Conservation (phyloP, 2,888 invertebrate genomes). For the Thymelicus acteon region DNA sequence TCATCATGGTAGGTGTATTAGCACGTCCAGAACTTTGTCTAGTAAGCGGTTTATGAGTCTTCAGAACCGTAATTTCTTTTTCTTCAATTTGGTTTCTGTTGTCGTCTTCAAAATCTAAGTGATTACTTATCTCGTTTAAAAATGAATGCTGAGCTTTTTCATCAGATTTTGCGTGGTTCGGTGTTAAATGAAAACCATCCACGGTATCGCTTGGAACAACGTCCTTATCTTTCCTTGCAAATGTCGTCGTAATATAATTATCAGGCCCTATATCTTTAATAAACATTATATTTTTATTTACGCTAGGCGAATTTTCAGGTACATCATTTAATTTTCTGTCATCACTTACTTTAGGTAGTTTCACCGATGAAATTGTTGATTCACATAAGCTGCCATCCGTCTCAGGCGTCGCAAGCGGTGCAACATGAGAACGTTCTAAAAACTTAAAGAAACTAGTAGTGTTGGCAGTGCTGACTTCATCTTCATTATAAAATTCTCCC, state of each 20-base stretch:
- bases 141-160: constrained; percentile 80
- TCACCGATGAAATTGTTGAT: constrained; percentile 80
- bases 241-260: constrained; percentile 89
- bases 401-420: constrained; percentile 86
- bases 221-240: constrained; percentile 77
- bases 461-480: constrained; percentile 68
- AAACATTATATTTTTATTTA: constrained; percentile 83
- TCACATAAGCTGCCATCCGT: constrained; percentile 86
- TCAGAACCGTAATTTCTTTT: constrained; percentile 77
- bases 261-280: constrained; percentile 89
- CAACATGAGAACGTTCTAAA: constrained; percentile 70
- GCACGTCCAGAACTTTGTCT: constrained; percentile 87
- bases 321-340: constrained; percentile 74
- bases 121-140: constrained; percentile 77
- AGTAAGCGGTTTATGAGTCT: constrained; percentile 88
- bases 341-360: constrained; percentile 75
- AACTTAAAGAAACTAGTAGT: constrained; percentile 70
- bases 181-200: constrained; percentile 67
- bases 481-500: constrained; percentile 80
- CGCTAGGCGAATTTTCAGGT: constrained; percentile 71
- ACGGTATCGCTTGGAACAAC: constrained; percentile 58
- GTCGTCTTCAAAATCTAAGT: constrained; percentile 80
- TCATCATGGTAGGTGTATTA: constrained; percentile 79
- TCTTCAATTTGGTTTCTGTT: constrained; percentile 80
- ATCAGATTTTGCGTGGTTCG: constrained; percentile 75